A percentile compares a stretch with the other conserved stretches of the same genome.
phyloP scores from a whole-genome alignment of 2,113 vertebrate species.

The Fulmarus glacialis region DNA sequence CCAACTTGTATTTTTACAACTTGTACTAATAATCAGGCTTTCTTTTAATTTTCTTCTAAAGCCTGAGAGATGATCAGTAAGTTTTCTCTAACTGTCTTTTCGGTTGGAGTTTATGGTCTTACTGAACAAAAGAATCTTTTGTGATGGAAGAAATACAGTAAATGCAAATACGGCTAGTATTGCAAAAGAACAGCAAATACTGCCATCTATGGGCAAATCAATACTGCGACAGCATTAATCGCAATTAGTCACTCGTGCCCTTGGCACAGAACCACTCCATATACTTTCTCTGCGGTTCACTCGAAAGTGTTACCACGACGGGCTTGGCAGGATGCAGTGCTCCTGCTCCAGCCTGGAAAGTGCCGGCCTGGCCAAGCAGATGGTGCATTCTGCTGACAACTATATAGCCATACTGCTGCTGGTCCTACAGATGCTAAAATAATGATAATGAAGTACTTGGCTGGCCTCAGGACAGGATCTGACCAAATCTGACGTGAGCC shows the following conservation, averaged over 20 bases:
- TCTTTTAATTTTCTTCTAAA: neutral
- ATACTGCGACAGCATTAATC: fast-evolving
- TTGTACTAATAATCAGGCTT: neutral
- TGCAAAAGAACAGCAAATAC: neutral
- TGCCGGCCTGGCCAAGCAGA: neutral
- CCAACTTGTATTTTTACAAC: neutral
- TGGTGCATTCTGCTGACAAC: neutral
- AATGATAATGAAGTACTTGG: too few species aligned
- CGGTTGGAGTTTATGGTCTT: neutral
- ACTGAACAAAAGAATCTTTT: neutral
- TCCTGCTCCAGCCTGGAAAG: neutral
- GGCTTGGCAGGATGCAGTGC: too few species aligned
- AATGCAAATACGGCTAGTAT: fast-evolving
- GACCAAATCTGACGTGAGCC: neutral
- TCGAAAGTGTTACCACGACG: neutral
- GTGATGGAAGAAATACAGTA: fast-evolving
- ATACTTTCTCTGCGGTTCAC: neutral
- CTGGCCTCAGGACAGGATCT: neutral
- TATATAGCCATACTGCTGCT: neutral
- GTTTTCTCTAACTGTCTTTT: neutral
- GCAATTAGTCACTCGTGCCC: fast-evolving
- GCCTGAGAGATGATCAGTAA: neutral
- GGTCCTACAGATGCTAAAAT: neutral
- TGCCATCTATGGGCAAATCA: neutral
- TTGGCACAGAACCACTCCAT: neutral